Evolutionary conservation across 2,888 invertebrate genomes (phyloP), one percentile per base, ranked within the genome.

Genomic region (Lysandra coridon): DNA sequence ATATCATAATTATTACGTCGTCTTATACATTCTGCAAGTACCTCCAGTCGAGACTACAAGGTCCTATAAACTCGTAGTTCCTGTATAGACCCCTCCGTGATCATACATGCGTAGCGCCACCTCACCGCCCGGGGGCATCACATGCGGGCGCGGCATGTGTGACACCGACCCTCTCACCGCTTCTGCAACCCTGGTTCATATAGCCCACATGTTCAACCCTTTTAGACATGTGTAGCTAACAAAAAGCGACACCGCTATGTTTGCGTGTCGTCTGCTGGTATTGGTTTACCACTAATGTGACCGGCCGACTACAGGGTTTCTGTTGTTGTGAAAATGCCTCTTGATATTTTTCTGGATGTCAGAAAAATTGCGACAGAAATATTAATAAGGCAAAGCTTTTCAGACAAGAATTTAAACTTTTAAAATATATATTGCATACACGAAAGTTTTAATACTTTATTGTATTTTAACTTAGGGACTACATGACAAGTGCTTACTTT

Each of bases 191-290:
- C 93, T 94, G 87, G 93, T 94, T 90, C 89, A 90, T 88, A 86
- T 91, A 93, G 92, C 92, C 91, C 92, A 94, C 94, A 94, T 93
- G 94, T 91, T 92, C 92, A 94, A 94, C 94, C 94, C 94, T 94
- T 94, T 90, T 87, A 83, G 86, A 88, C 90, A 90, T 89, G 88
- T 89, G 69, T 69, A 69, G 69, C 69, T 88, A 83, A 84, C 85
- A 81, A 80, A 82, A 87, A 60, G 73, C 78, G n/a, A 33, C 33
- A 69, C 17, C 33, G 23, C 44, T 74, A 74, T 74, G 44, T 74
- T 74, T 73, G 33, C 73, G 53, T 79, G 73, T 40, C 14, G 49
- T 33, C 17, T 73, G 40, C 49, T 78, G 23, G 49, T 78, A 49
- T 53, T 40, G 17, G 69, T 69, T 33, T 69, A 37, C 69, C 69